A percentile compares a stretch with the other conserved stretches of the same genome.
Conservation (phyloP, 2,113 vertebrate species). For the Hypanus sabinus region DNA sequence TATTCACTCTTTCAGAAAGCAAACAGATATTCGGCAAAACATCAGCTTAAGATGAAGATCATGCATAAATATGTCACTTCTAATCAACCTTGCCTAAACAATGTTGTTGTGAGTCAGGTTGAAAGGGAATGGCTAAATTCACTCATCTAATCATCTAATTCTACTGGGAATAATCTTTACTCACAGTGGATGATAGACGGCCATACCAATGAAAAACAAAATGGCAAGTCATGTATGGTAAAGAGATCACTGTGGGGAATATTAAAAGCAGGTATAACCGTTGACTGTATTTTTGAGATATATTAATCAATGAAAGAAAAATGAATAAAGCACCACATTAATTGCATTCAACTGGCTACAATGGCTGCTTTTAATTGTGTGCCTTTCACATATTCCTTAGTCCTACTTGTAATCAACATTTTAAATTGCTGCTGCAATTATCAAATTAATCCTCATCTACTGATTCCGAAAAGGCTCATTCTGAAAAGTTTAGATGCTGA, state of each 20-base stretch:
- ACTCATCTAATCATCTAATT: not conserved
- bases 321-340: not conserved
- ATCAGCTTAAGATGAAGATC: not conserved
- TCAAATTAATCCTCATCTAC: not conserved
- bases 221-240: not conserved
- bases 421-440: slow-evolving; percentile 29
- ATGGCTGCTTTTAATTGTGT: not conserved
- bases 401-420: slow-evolving; percentile 12
- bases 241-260: not conserved
- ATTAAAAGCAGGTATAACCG: not conserved
- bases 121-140: no score
- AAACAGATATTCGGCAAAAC: no score
- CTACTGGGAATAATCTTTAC: not conserved
- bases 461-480: not conserved
- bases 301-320: not conserved
- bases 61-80: not conserved
- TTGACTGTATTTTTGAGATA: not conserved
- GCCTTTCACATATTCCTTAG: not conserved
- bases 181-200: not conserved
- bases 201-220: not conserved
- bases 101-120: not conserved
- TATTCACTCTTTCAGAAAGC: no score
- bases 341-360: not conserved
- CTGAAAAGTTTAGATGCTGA: not conserved
- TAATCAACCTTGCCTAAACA: not conserved